Conservation (phyloP, 1,140 invertebrate genomes). For the Drosophila parvula region DNA sequence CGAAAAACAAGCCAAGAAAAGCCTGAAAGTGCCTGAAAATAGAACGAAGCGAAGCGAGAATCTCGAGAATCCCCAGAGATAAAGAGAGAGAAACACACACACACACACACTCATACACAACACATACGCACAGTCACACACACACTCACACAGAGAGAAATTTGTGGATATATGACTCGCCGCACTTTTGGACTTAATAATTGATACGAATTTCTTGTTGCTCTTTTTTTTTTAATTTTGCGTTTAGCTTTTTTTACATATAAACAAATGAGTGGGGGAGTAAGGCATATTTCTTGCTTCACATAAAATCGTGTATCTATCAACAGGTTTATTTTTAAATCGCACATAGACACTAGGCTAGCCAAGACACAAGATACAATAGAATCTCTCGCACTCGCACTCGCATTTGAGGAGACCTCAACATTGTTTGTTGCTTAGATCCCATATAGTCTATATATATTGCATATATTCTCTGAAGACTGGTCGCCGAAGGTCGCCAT, state of each 20-base stretch:
- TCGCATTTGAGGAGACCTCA: neutral
- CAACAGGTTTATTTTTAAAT: constrained; percentile 53
- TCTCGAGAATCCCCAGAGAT: constrained; percentile 6
- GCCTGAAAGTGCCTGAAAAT: constrained; percentile 66
- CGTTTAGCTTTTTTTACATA: neutral
- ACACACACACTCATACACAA: constrained; percentile 20
- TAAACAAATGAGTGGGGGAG: constrained; percentile 24
- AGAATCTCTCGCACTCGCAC: constrained; percentile 18
- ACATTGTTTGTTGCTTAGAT: constrained; percentile 2
- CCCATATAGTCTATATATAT: constrained; percentile 2
- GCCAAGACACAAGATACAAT: constrained; percentile 33
- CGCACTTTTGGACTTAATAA: constrained; percentile 19
- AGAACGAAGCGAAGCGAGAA: constrained; percentile 54
- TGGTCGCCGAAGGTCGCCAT: constrained; percentile 38
- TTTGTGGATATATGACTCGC: constrained; percentile 35
- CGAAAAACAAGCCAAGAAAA: constrained; percentile 35
- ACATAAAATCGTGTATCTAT: constrained; percentile 38
- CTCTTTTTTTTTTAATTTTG: constrained; percentile 5
- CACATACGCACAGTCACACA: constrained; percentile 17
- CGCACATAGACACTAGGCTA: constrained; percentile 23
- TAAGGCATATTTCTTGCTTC: constrained; percentile 34
- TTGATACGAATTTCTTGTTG: constrained; percentile 2
- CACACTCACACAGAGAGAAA: constrained; percentile 14
- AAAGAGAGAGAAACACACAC: constrained; percentile 6
- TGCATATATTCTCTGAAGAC: neutral